Evolutionary conservation across 1,140 invertebrate species (phyloP), one percentile per base, ranked within the genome.

Genomic region (Sycophaga agraensis): DNA sequence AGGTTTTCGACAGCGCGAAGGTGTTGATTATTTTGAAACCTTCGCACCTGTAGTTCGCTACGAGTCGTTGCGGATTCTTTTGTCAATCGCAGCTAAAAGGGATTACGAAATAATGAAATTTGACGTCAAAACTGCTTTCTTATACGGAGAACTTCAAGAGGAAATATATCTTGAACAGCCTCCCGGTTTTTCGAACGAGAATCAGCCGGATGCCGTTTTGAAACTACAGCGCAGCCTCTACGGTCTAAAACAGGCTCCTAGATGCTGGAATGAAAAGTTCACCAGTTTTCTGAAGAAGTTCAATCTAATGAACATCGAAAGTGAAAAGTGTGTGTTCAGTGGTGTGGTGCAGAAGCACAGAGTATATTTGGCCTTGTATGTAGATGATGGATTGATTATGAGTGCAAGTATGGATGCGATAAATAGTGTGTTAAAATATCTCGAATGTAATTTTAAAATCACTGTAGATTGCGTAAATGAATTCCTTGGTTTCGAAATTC

Each of bases 161-260:
- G 48, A 57, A 6, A 51, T 57, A 26, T 58, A 58, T 14, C 16
- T 63, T 11, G 12, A 59, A 9, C 49, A 17, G 5, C 62, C 62
- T 3, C 37, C 59, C 66, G 50, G 64, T 60, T 37, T 19, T 46
- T 14, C 51, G 17, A 43, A 46, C 60, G 16, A 31, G 59, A 16
- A 54, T 28, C 26, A 1, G 16, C n/a, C n/a, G 11, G n/a, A 37
- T 45, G 50, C 49, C 59, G 68, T 70, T 28, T 75, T 63, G 16
- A 68, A 62, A 26, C 28, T 81, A 11, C 67, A 76, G 7, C 24
- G 73, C 60, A 70, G 70, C 4, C 40, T 82, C 14, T 82, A 82
- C 66, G 78, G 74, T 2, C 46, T 82, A 6, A 78, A 80, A 45
- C 59, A 68, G 50, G 31, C 67, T 0, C 53, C n/a, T n/a, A n/a